Conservation (phyloP, 2,113 vertebrate genomes). For the Saimiri boliviensis region DNA sequence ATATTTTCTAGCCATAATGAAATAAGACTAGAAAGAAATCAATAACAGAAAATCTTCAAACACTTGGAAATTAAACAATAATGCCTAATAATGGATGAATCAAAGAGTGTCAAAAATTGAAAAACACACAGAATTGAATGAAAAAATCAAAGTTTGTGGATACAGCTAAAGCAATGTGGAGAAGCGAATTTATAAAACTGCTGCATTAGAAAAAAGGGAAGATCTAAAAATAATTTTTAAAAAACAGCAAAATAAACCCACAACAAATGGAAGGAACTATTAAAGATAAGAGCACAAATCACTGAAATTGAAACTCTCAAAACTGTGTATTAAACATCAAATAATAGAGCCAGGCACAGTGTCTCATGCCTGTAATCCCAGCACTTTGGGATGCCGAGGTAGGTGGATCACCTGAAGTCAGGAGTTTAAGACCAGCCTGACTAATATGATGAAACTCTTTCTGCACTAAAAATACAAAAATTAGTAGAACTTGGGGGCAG, state of each 20-base stretch:
- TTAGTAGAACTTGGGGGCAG: too few species aligned
- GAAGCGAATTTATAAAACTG: neutral
- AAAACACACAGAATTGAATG: neutral
- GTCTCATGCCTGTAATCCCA: too few species aligned
- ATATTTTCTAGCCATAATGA: neutral
- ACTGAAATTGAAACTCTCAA: neutral
- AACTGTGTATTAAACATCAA: neutral
- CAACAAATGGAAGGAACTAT: neutral
- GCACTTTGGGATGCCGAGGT: too few species aligned
- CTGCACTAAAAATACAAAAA: too few species aligned
- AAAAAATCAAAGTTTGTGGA: neutral
- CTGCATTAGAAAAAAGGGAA: neutral
- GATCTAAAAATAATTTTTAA: neutral
- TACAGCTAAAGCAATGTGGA: neutral
- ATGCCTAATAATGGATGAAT: neutral
- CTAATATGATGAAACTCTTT: too few species aligned
- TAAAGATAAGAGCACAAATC: neutral
- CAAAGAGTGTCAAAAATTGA: neutral
- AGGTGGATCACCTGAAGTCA: too few species aligned
- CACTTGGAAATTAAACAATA: neutral
- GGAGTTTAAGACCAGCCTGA: too few species aligned
- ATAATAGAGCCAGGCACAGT: neutral
- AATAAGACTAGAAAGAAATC: constrained; percentile 13
- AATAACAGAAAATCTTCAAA: neutral
- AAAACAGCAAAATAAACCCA: neutral